Base-by-base conservation (phyloP, 1,140 invertebrate species). In the Nomia melanderi region DNA sequence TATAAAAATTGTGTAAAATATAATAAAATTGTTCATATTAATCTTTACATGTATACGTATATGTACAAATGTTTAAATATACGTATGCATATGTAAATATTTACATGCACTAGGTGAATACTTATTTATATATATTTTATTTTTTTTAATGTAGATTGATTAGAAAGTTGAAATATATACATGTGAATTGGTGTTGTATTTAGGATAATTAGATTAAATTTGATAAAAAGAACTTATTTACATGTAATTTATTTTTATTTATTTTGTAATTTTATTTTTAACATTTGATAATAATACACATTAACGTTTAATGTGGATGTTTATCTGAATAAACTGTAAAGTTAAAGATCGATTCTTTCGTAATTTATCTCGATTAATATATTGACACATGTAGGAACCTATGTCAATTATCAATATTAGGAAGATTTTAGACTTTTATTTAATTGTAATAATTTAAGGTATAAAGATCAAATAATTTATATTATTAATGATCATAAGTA, bases 351-450 rank as follows among this genome's bases (percentile, higher is more conserved):
- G 39, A 71, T 33, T 20, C 17, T 25, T 1, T 47, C 12, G 20
- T 17, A 33, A 17, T 47, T 33, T 20, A 47, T 71, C 56, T 57
- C 39, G 69, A 62, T 41, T 41, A n/a, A 62, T 31, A 23, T 20
- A 47, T 62, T 59, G n/a, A 62, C 2, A 1, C 27, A 36, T 63
- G n/a, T n/a, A n/a, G n/a, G n/a, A n/a, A n/a, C n/a, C n/a, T n/a
- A n/a, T n/a, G n/a, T n/a, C n/a, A n/a, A n/a, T n/a, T n/a, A n/a
- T n/a, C n/a, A n/a, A n/a, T n/a, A n/a, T n/a, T n/a, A n/a, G n/a
- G n/a, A n/a, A n/a, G n/a, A n/a, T n/a, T n/a, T n/a, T n/a, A n/a
- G n/a, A 8, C 47, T 44, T 31, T 31, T 25, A n/a, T 31, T 47
- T 27, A 12, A 62, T 36, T n/a, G n/a, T 0, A 50, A 36, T 64